These are phyloP conservation scores for Pteromalus puparum DNA, from an alignment of 1,140 invertebrate genomes.

Conservation along the genomic window DNA sequence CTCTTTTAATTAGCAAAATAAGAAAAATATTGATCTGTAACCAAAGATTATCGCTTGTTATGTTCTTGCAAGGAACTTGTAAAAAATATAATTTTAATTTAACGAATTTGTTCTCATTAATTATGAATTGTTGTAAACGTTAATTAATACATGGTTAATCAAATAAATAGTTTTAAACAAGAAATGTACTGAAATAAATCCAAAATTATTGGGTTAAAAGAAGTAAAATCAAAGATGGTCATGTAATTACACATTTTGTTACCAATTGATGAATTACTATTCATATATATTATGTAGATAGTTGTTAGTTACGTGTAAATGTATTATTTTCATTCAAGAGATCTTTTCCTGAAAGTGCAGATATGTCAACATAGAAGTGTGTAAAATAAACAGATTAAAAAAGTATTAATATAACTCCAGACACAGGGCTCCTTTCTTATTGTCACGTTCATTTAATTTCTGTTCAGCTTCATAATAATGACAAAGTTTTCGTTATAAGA, in stretches of 20 bases:
- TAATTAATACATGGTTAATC: not conserved
- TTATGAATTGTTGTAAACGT: not conserved
- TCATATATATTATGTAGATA: slow-evolving; percentile 31
- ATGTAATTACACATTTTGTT: slow-evolving; percentile 37
- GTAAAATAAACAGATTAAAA: slow-evolving; percentile 45
- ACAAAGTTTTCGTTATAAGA: slow-evolving; percentile 18
- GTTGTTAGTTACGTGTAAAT: slow-evolving; percentile 27
- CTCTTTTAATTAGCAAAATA: not conserved
- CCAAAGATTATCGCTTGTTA: not conserved
- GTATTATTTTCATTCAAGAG: slow-evolving; percentile 11
- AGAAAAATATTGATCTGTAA: not conserved
- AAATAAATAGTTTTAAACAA: not conserved
- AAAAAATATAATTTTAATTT: not conserved
- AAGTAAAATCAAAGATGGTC: slow-evolving; percentile 5
- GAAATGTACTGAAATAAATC: not conserved
- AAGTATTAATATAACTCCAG: slow-evolving; percentile 25
- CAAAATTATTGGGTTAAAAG: not conserved
- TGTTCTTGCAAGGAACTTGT: not conserved
- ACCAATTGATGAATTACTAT: slow-evolving; percentile 34
- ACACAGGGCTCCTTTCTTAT: slow-evolving; percentile 22
- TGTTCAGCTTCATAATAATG: slow-evolving; percentile 35
- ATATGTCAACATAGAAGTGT: slow-evolving; percentile 36
- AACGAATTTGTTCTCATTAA: not conserved
- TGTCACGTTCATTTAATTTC: slow-evolving; percentile 42
- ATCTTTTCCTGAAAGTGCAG: slow-evolving; percentile 25